phyloP scores from a whole-genome alignment of 2,888 invertebrate species.

The Invenusta paracnida region DNA sequence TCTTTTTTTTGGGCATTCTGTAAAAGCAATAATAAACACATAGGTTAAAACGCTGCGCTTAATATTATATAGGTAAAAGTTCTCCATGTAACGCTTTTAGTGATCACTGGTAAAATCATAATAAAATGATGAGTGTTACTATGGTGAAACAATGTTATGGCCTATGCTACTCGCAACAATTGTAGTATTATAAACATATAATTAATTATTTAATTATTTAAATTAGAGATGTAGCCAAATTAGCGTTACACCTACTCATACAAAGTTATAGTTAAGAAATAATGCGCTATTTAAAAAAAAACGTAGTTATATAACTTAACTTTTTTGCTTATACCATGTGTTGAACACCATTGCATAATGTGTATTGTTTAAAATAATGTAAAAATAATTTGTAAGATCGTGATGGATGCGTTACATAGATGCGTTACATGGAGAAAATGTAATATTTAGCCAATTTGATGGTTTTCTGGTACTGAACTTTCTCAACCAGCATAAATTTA shows the following conservation, averaged over 20 bases:
- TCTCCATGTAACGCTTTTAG: conserved; percentile 21
- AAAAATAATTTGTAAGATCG: background rate
- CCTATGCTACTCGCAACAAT: conserved; percentile 2
- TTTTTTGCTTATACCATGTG: conserved; percentile 17
- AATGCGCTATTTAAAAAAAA: conserved; percentile 14
- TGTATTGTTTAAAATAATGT: conserved; percentile 12
- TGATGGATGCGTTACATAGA: no score
- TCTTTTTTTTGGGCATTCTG: conserved; percentile 2
- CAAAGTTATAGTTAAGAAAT: conserved; percentile 12
- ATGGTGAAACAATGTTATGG: conserved; percentile 14
- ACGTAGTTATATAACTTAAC: conserved; percentile 4
- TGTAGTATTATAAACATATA: background rate
- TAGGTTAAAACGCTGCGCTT: background rate
- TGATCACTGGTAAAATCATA: conserved; percentile 5
- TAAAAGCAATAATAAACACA: conserved; percentile 1
- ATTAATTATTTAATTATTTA: conserved; percentile 1
- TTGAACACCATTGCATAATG: conserved; percentile 5
- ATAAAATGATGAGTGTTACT: conserved; percentile 22
- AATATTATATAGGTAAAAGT: background rate
- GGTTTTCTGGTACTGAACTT: no score
- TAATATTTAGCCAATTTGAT: no score
- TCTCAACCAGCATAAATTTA: no score
- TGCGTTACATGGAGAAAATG: no score
- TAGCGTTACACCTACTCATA: conserved; percentile 7
- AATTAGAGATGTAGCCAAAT: conserved; percentile 8